These are phyloP conservation scores for Reticulitermes speratus DNA, from an alignment of 1,140 invertebrate genomes.

Conservation along the genomic window DNA sequence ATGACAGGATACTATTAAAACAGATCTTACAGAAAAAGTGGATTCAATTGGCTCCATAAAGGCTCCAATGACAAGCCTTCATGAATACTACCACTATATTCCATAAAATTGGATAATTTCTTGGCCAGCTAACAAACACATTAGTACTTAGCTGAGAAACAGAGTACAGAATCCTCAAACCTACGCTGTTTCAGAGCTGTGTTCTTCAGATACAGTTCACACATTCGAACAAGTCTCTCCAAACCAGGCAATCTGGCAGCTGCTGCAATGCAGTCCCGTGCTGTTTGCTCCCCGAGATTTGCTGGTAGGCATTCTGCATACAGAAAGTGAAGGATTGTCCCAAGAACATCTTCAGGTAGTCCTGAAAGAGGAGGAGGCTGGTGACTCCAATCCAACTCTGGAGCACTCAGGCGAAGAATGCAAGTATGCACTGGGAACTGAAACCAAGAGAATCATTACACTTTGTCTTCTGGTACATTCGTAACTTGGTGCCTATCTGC, in stretches of 20 bases:
- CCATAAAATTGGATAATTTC: too few species aligned
- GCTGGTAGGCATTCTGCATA: slow-evolving; percentile 64
- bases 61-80: too few species aligned
- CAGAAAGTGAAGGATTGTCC: slow-evolving; percentile 60
- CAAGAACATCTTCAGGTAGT: slow-evolving; percentile 57
- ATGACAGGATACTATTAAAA: too few species aligned
- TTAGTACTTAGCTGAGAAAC: too few species aligned
- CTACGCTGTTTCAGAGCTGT: slow-evolving; percentile 64
- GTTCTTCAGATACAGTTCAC: slow-evolving; percentile 60
- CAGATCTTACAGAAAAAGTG: too few species aligned
- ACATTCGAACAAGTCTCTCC: slow-evolving; percentile 55
- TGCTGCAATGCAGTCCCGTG: slow-evolving; percentile 54
- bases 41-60: too few species aligned
- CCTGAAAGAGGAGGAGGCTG: slow-evolving; percentile 51
- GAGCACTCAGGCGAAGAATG: slow-evolving; percentile 56
- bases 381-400: slow-evolving; percentile 54
- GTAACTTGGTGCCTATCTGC: background rate
- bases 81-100: too few species aligned
- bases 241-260: slow-evolving; percentile 53
- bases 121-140: too few species aligned
- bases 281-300: slow-evolving; percentile 55
- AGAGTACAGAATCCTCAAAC: slow-evolving; percentile 37
- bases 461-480: background rate
- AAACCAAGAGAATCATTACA: slow-evolving; percentile 33
- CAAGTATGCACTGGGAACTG: slow-evolving; percentile 64